These are phyloP conservation scores for Ormyrus pomaceus DNA, from an alignment of 2,888 invertebrate genomes.

Conservation along the genomic window DNA sequence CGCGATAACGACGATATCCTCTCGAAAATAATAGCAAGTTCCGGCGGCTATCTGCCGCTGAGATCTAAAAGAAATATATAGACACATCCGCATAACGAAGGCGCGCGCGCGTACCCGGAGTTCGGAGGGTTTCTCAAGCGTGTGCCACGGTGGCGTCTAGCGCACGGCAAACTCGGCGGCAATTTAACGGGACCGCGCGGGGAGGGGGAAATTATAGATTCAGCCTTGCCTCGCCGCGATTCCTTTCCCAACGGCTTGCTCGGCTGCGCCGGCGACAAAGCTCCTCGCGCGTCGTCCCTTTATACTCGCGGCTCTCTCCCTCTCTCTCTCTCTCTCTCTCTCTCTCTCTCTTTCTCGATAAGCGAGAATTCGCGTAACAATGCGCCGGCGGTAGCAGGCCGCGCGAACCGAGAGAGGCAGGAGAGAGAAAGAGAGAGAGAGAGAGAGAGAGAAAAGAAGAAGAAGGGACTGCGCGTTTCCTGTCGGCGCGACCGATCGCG, in stretches of 20 bases:
- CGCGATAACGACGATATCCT: too few species aligned
- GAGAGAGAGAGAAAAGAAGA: constrained; percentile 24
- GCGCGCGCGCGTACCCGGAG: background rate
- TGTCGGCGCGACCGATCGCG: constrained; percentile 70
- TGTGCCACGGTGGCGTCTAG: background rate
- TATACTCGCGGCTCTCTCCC: too few species aligned
- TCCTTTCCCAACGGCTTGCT: constrained; percentile 17
- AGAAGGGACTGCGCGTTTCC: constrained; percentile 64
- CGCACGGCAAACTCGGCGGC: background rate
- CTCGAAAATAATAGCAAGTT: too few species aligned
- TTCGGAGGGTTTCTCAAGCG: background rate
- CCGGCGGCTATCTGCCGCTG: too few species aligned
- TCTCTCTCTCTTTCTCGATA: constrained; percentile 56
- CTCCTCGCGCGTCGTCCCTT: background rate
- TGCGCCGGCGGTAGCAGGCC: constrained; percentile 24
- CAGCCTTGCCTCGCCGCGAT: constrained; percentile 2
- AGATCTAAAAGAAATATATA: too few species aligned
- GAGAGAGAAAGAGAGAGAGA: constrained; percentile 63
- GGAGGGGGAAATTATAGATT: constrained; percentile 38
- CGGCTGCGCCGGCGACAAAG: background rate
- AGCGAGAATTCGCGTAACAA: constrained; percentile 59
- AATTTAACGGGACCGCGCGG: constrained; percentile 47
- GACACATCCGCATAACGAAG: background rate
- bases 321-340: too few species aligned
- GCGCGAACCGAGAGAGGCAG: constrained; percentile 57